These are phyloP conservation scores for Formica selysi DNA, from an alignment of 1,140 invertebrate species.

Conservation along the genomic window DNA sequence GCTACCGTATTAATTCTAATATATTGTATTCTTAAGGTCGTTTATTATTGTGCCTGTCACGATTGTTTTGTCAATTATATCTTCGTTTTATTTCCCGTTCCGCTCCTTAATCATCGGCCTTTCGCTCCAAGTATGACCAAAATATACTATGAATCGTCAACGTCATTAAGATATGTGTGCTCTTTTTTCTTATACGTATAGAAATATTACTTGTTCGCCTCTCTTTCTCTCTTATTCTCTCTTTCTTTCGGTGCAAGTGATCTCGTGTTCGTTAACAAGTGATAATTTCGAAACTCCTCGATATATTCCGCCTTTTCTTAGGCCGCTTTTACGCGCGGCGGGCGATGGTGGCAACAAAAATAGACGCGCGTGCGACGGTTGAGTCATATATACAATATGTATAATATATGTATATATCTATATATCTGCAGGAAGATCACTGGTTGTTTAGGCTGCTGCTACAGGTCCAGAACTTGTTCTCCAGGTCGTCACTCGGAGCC, in stretches of 20 bases:
- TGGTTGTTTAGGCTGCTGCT: slow-evolving; percentile 68
- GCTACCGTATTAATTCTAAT: slow-evolving; percentile 49
- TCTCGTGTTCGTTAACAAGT: slow-evolving; percentile 73
- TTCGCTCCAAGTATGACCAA: slow-evolving; percentile 67
- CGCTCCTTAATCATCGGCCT: slow-evolving; percentile 20
- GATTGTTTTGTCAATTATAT: slow-evolving; percentile 58
- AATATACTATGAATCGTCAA: slow-evolving; percentile 82
- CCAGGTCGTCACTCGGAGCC: slow-evolving; percentile 17
- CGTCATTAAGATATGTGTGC: slow-evolving; percentile 76
- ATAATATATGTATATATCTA: slow-evolving; percentile 10
- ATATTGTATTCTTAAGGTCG: slow-evolving; percentile 20
- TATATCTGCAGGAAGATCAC: slow-evolving; percentile 68
- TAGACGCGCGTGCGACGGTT: slow-evolving; percentile 58
- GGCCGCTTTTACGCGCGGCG: slow-evolving; percentile 32
- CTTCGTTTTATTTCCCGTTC: background rate
- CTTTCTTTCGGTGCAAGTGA: slow-evolving; percentile 63
- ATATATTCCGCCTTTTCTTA: slow-evolving; percentile 17
- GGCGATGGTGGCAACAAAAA: slow-evolving; percentile 66
- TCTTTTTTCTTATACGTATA: slow-evolving; percentile 60
- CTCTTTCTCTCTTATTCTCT: slow-evolving; percentile 29
- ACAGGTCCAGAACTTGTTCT: slow-evolving; percentile 71
- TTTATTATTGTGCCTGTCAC: slow-evolving; percentile 67
- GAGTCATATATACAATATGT: slow-evolving; percentile 39
- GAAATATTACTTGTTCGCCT: slow-evolving; percentile 65
- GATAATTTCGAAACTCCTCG: slow-evolving; percentile 44